Conservation (phyloP, 2,888 invertebrate genomes). For the Stenolophus ochropezus region DNA sequence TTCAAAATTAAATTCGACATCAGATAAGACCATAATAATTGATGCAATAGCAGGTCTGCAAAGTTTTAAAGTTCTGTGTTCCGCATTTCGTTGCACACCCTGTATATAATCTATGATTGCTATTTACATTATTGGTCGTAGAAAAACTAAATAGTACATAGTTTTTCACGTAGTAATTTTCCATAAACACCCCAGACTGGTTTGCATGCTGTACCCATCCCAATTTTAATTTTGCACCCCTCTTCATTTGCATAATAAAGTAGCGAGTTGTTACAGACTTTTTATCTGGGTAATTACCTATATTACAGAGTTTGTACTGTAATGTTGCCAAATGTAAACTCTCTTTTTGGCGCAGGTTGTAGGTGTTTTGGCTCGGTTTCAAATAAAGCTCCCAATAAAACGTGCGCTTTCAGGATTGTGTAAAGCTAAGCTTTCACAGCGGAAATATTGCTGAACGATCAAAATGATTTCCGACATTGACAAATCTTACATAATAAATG, state of each 20-base stretch:
- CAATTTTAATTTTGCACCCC: not conserved
- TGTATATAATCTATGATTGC: no score
- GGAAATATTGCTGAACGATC: not conserved
- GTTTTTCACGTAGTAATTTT: no score
- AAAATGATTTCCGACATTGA: not conserved
- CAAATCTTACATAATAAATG: not conserved
- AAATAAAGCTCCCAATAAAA: not conserved
- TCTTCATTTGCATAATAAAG: constrained; percentile 28
- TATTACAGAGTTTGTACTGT: not conserved
- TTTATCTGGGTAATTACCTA: not conserved
- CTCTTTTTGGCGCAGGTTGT: not conserved
- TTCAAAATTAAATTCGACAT: no score
- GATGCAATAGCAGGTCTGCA: no score
- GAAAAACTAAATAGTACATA: no score
- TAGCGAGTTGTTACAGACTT: not conserved
- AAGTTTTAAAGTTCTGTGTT: no score
- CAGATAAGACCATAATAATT: no score
- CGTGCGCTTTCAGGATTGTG: not conserved
- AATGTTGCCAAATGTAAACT: not conserved
- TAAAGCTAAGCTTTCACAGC: not conserved
- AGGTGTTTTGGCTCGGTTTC: not conserved
- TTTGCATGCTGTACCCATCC: not conserved
- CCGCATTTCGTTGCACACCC: no score
- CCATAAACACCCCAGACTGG: no score
- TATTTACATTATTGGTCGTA: no score